Conservation (phyloP, 2,113 vertebrate genomes). For the Dasyornis broadbenti region DNA sequence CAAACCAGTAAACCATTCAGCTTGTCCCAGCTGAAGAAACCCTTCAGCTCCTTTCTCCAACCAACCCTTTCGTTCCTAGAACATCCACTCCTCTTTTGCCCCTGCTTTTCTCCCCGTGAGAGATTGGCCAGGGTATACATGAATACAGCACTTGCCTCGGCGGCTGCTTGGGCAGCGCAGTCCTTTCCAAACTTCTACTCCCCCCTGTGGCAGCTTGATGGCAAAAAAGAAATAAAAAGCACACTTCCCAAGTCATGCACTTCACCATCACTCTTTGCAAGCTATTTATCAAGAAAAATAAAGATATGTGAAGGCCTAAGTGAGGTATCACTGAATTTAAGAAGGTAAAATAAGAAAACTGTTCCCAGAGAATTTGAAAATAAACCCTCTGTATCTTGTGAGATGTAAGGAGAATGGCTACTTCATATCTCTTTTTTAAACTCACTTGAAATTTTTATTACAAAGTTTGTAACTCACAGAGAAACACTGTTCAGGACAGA, state of each 20-base stretch:
- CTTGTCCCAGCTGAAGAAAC: not conserved
- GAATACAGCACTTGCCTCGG: not conserved
- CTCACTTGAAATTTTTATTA: not conserved
- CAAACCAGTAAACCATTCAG: not conserved
- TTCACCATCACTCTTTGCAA: not conserved
- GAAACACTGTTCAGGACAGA: not conserved
- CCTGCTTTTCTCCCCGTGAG: not conserved
- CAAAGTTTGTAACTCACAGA: not conserved
- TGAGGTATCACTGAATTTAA: not conserved
- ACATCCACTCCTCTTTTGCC: not conserved
- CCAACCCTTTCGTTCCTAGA: not conserved
- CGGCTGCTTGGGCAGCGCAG: not conserved
- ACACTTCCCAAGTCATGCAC: not conserved
- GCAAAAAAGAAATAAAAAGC: not conserved
- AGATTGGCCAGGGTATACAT: not conserved
- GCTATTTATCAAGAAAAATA: not conserved
- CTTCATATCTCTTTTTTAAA: not conserved
- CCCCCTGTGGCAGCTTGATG: conserved; percentile 57
- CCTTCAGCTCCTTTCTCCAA: not conserved
- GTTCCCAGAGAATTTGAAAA: not conserved
- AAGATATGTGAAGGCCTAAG: not conserved
- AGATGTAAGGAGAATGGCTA: not conserved
- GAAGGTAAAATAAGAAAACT: not conserved
- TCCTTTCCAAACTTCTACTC: conserved; percentile 60
- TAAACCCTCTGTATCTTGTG: not conserved